phyloP scores from a whole-genome alignment of 35 echinoderm and acorn worm genomes.

The Eucidaris tribuloides region DNA sequence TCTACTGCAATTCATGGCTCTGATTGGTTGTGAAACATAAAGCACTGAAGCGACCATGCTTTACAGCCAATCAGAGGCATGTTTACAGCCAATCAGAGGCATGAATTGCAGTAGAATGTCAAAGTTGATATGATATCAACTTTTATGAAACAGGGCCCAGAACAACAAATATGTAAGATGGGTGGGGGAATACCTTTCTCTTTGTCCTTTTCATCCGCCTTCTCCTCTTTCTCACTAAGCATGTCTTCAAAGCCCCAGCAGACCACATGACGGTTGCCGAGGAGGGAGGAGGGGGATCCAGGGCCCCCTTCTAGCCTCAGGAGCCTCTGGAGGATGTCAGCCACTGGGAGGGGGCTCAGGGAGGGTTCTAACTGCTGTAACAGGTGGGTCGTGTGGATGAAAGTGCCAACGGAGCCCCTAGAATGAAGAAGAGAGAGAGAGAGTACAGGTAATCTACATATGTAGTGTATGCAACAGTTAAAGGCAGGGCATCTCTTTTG shows the following conservation, averaged over 20 bases:
- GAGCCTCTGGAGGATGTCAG: constrained; percentile 63
- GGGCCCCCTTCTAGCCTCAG: constrained; percentile 70
- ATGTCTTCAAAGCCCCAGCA: constrained; percentile 90
- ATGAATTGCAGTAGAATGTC: too few relatives aligned
- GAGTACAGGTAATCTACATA: too few relatives aligned
- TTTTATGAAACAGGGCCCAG: too few relatives aligned
- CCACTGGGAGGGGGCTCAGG: constrained; percentile 45
- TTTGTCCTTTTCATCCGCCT: constrained; percentile 65
- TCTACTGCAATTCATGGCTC: too few relatives aligned
- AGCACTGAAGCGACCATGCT: too few relatives aligned
- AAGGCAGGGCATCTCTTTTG: too few relatives aligned
- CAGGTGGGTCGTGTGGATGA: constrained; percentile 73
- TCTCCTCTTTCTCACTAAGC: constrained; percentile 46
- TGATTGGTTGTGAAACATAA: too few relatives aligned
- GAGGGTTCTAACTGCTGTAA: constrained; percentile 33
- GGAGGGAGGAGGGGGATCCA: constrained; percentile 60
- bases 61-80: too few relatives aligned
- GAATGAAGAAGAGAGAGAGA: neutral
- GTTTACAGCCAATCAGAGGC: too few relatives aligned
- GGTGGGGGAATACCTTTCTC: constrained; percentile 86
- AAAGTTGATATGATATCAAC: too few relatives aligned
- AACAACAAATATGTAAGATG: too few relatives aligned
- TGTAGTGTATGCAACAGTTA: too few relatives aligned
- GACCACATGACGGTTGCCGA: constrained; percentile 67
- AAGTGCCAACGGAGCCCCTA: constrained; percentile 66